These are phyloP conservation scores for Mastigias papua DNA, from an alignment of 30 jellyfish, hydroid and myxozoan species.

Conservation along the genomic window DNA sequence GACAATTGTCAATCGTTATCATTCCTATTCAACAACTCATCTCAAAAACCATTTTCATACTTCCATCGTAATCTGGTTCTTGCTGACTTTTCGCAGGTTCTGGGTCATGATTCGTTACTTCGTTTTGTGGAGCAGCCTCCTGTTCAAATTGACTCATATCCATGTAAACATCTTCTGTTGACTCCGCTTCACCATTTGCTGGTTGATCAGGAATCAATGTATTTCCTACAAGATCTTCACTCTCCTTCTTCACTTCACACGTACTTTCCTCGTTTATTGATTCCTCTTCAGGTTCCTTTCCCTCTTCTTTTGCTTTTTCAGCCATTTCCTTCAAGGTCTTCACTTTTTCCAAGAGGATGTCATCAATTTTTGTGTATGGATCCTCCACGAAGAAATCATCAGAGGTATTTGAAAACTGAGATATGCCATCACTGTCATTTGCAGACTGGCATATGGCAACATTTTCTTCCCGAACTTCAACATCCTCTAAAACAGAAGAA, in stretches of 20 bases:
- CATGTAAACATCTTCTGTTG: no score
- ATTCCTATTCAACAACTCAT: no score
- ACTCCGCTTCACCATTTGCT: background rate
- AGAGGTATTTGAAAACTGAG: background rate
- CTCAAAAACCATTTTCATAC: no score
- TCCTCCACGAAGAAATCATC: slow-evolving; percentile 22
- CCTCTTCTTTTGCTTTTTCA: background rate
- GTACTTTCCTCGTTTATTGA: background rate
- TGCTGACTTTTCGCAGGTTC: no score
- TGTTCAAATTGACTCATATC: slow-evolving; percentile 1
- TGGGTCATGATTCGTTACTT: no score
- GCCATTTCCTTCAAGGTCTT: background rate
- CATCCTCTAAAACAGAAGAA: background rate
- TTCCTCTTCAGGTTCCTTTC: background rate
- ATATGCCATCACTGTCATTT: slow-evolving; percentile 1
- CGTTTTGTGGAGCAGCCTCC: background rate
- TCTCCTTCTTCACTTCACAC: background rate
- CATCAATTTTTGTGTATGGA: slow-evolving; percentile 26
- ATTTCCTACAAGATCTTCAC: background rate
- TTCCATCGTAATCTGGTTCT: no score
- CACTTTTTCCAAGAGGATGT: background rate
- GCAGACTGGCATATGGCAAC: background rate
- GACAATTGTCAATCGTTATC: no score
- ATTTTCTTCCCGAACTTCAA: background rate
- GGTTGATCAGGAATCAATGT: background rate